Evolutionary conservation across 37 sponge, comb jelly and placozoan species (phyloP), one percentile per base, ranked within the genome.

Genomic region (Geodia barretti): DNA sequence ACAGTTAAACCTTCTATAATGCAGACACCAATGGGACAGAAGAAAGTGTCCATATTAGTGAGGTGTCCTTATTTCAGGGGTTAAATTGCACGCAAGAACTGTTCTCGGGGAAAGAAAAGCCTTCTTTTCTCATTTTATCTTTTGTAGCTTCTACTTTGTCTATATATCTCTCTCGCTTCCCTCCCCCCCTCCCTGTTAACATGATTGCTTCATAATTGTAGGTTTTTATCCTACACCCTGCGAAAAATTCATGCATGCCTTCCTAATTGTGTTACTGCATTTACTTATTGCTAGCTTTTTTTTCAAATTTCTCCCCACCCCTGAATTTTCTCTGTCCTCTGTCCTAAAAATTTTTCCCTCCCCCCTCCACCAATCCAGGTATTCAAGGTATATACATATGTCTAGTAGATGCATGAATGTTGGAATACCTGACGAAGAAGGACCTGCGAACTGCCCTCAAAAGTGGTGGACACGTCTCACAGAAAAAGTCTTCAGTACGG

Each of bases 351-450:
- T 62, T 23, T 37, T 36, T 1, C 37, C 77, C 62, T 1, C 35
- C 62, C 32, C 62, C 23, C 35, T 38, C n/a, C n/a, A 34, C 4
- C 39, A 0, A 39, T 28, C 66, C 21, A 78, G 5, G 68, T 83
- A 1, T 93, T 88, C 74, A 85, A 77, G 61, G 81, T 82, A 1
- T 93, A 84, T 69, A 84, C 71, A 60, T 78, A 60, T 90, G 94
- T 79, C 81, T 93, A 42, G 86, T 96, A 2, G 97, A 93, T 77
- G 93, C 84, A 32, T 85, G 98, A 14, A 95, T 98, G 98, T 62
- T 98, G 67, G 94, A 93, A 29, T 91, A 95, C 64, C 86, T 98
- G 31, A 91, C 88, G 1, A 95, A 93, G 94, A 95, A 95, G 75
- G 94, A 98, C 67, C 81, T 95, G 39, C 54, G 94, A 40, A 86